A percentile compares a stretch with the other conserved stretches of the same genome.
These are phyloP conservation scores for Pelodytes ibericus DNA, from an alignment of 2,797 vertebrate species.

Conservation along the genomic window DNA sequence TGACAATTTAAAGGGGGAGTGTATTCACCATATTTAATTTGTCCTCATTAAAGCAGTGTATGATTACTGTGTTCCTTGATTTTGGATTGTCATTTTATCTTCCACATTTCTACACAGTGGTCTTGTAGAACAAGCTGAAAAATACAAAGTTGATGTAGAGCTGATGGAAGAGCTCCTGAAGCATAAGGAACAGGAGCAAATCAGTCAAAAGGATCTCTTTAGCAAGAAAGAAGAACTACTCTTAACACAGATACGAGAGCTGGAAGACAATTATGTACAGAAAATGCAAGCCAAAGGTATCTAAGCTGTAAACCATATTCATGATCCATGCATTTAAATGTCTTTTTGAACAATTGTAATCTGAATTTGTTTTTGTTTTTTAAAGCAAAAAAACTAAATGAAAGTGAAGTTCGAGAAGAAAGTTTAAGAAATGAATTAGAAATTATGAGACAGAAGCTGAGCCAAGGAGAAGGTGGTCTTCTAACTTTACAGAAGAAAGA, in stretches of 20 bases:
- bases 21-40: no score
- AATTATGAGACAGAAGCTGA: constrained; percentile 71
- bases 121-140: constrained; percentile 72
- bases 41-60: no score
- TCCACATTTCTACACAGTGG: constrained; percentile 67
- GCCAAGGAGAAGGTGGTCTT: constrained; percentile 66
- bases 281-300: constrained; percentile 86
- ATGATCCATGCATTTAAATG: not conserved
- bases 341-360: not conserved
- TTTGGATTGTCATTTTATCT: no score
- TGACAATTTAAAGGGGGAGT: no score
- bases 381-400: constrained; percentile 67
- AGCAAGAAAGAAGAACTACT: constrained; percentile 76
- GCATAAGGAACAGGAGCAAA: constrained; percentile 81
- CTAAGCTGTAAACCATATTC: not conserved
- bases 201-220: constrained; percentile 74
- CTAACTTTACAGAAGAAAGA: constrained; percentile 75
- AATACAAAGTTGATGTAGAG: constrained; percentile 71
- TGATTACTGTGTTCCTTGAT: no score
- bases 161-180: constrained; percentile 70
- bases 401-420: constrained; percentile 70
- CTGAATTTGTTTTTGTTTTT: not conserved
- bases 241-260: constrained; percentile 75
- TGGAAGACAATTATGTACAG: constrained; percentile 76
- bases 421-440: constrained; percentile 75